Percentiles rank a stretch among this genome's conserved stretches.
phyloP scores from a whole-genome alignment of 1,140 invertebrate species.

The Sinonovacula constricta region DNA sequence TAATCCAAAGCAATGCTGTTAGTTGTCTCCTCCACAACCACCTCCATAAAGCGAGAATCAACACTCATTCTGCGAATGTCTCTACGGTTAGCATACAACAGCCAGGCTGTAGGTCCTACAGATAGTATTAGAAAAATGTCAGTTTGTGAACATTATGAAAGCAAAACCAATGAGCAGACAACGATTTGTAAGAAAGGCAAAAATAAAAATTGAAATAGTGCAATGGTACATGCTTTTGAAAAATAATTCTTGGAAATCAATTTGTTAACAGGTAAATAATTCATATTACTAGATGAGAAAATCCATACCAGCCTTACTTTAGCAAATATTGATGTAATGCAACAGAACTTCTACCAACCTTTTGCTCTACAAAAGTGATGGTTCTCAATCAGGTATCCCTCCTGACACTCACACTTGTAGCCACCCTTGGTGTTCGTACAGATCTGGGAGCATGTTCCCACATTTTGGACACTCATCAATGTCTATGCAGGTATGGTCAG shows the following conservation, averaged over 20 bases:
- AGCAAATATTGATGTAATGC: no score
- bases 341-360: conserved; percentile 59
- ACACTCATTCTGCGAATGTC: conserved; percentile 71
- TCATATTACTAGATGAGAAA: no score
- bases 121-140: no score
- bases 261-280: no score
- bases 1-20: conserved; percentile 80
- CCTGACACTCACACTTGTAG: conserved; percentile 93
- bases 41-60: conserved; percentile 55
- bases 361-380: conserved; percentile 87
- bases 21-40: conserved; percentile 62
- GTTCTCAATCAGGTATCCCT: conserved; percentile 92
- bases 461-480: conserved; percentile 93
- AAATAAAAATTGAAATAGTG: no score
- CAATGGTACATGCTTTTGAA: no score
- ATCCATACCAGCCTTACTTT: no score
- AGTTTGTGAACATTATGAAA: no score
- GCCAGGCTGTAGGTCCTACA: conserved; percentile 59
- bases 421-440: conserved; percentile 94
- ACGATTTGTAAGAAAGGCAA: no score
- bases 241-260: no score
- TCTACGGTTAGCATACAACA: conserved; percentile 72
- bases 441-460: conserved; percentile 93
- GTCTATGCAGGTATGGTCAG: conserved; percentile 80
- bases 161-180: no score